Conservation (phyloP, 2,113 vertebrate genomes). For the Chauna torquata region DNA sequence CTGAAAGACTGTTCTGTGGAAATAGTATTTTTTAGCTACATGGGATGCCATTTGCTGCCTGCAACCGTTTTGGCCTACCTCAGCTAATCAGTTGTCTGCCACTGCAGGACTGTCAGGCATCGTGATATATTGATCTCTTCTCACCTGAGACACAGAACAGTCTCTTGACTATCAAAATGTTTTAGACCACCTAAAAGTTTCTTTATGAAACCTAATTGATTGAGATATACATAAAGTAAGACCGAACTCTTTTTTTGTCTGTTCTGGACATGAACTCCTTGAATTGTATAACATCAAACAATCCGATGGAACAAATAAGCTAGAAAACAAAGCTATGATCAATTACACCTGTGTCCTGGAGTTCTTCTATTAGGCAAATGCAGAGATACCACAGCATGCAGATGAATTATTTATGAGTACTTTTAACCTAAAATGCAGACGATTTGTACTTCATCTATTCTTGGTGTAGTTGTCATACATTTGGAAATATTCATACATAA, state of each 20-base stretch:
- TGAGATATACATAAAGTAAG: neutral
- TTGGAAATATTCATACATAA: neutral
- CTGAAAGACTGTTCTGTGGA: neutral
- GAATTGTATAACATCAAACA: neutral
- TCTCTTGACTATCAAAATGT: neutral
- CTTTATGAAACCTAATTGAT: neutral
- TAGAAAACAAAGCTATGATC: neutral
- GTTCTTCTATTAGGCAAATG: neutral
- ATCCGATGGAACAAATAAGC: neutral
- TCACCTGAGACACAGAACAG: neutral
- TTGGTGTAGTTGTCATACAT: neutral
- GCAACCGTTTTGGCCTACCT: neutral
- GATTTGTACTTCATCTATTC: conserved; percentile 25
- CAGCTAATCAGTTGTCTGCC: neutral
- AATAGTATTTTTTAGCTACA: neutral
- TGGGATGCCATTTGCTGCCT: neutral
- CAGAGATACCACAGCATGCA: neutral
- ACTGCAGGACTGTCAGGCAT: neutral
- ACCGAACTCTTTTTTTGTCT: neutral
- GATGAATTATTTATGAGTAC: conserved; percentile 44
- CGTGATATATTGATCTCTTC: neutral
- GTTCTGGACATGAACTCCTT: neutral
- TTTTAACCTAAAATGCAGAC: conserved; percentile 48
- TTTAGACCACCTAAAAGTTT: neutral
- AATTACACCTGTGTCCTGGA: neutral